Evolutionary conservation across 2,888 invertebrate genomes (phyloP).

Genomic region (Chamaedrilus cognettii): DNA sequence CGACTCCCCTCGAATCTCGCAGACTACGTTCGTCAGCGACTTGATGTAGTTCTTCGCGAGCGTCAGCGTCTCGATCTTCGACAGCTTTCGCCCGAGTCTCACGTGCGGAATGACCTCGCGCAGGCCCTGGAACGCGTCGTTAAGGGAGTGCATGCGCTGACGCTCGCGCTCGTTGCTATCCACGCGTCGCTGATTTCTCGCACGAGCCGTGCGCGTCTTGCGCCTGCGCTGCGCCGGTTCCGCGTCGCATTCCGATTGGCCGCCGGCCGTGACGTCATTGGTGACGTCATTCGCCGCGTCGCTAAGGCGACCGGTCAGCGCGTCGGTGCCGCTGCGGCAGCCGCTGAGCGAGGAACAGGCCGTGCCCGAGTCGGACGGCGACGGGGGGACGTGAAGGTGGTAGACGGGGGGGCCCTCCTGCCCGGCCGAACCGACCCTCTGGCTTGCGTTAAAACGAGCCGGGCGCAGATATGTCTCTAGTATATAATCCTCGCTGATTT

Average conservation of each 20-base stretch:
- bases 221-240: too few relatives aligned
- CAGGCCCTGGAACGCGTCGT: constrained; percentile 86
- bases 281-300: constrained; percentile 1
- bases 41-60: constrained; percentile 89
- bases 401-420: background rate
- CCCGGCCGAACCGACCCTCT: background rate
- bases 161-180: constrained; percentile 91
- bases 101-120: constrained; percentile 85
- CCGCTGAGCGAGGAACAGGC: constrained; percentile 1
- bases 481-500: background rate
- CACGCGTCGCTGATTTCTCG: constrained; percentile 80
- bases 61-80: constrained; percentile 85
- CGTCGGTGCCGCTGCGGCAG: background rate
- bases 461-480: background rate
- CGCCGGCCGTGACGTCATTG: background rate
- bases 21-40: constrained; percentile 83
- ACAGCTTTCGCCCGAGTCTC: constrained; percentile 79
- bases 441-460: background rate
- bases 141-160: constrained; percentile 89
- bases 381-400: constrained; percentile 4
- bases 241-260: too few relatives aligned
- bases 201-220: constrained; percentile 74
- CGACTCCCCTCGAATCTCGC: constrained; percentile 75
- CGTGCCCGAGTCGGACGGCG: constrained; percentile 19
- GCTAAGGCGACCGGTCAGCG: constrained; percentile 1